phyloP scores from a whole-genome alignment of 2,888 invertebrate genomes.

The Chymomyza caudatula region DNA sequence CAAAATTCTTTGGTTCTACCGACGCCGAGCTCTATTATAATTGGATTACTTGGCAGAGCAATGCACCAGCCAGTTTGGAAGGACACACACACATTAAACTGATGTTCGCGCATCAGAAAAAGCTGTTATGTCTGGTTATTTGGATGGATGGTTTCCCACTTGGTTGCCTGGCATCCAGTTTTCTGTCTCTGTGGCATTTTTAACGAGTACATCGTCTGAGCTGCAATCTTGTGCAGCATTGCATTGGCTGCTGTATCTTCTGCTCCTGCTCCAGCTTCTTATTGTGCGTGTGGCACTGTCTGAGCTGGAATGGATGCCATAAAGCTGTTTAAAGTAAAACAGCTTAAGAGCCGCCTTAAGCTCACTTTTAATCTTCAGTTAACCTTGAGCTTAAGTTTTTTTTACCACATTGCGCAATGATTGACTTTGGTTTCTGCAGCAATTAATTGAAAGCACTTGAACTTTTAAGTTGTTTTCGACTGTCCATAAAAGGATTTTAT shows the following conservation, averaged over 20 bases:
- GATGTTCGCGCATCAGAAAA: constrained; percentile 42
- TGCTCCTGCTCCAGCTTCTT: background rate
- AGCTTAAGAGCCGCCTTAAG: constrained; percentile 36
- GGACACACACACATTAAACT: constrained; percentile 41
- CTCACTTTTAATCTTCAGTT: constrained; percentile 30
- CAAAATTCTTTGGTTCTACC: constrained; percentile 30
- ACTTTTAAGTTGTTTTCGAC: constrained; percentile 16
- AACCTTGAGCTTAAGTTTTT: constrained; percentile 41
- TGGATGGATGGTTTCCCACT: constrained; percentile 26
- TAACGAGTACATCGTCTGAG: constrained; percentile 51
- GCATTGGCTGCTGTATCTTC: constrained; percentile 6
- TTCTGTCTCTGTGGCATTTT: constrained; percentile 38
- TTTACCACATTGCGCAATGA: background rate
- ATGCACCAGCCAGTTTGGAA: constrained; percentile 3
- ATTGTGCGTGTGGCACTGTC: constrained; percentile 38
- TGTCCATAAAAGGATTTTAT: constrained; percentile 10
- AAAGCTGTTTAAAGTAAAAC: constrained; percentile 48
- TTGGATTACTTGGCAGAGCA: constrained; percentile 53
- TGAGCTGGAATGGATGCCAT: constrained; percentile 28
- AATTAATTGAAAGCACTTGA: too few relatives aligned
- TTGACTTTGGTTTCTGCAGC: too few relatives aligned
- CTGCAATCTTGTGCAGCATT: constrained; percentile 52
- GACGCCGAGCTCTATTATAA: constrained; percentile 49
- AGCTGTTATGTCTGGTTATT: constrained; percentile 31
- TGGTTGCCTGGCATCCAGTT: constrained; percentile 9